Conservation (phyloP, 1,140 invertebrate genomes). For the Sarcophaga bullata region DNA sequence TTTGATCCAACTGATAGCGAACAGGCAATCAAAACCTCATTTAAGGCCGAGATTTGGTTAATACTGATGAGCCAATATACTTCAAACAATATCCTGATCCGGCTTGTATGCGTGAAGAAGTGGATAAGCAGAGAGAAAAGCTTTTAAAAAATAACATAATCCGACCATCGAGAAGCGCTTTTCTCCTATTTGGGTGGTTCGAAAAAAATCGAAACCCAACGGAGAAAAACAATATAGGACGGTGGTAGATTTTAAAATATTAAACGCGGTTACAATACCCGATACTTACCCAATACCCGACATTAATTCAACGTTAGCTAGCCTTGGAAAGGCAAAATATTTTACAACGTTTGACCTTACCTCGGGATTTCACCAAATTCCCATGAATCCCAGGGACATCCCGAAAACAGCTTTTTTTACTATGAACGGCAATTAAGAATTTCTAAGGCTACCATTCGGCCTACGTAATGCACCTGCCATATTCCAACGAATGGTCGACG, state of each 20-base stretch:
- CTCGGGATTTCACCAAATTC: slow-evolving; percentile 68
- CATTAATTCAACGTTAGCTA: slow-evolving; percentile 57
- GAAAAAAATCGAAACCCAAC: too few species aligned
- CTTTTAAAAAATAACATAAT: slow-evolving; percentile 33
- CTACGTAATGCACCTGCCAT: slow-evolving; percentile 47
- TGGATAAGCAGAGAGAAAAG: slow-evolving; percentile 28
- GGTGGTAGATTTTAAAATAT: neutral
- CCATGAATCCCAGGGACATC: slow-evolving; percentile 54
- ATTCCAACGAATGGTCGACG: too few species aligned
- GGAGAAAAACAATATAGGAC: too few species aligned
- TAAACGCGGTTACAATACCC: neutral
- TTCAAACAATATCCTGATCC: slow-evolving; percentile 36
- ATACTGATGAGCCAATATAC: slow-evolving; percentile 41
- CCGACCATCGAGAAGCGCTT: neutral
- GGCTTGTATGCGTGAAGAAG: neutral
- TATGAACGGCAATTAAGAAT: neutral
- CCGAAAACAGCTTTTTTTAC: neutral
- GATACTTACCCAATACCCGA: neutral
- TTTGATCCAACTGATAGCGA: too few species aligned
- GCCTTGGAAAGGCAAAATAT: slow-evolving; percentile 58
- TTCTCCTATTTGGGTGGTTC: too few species aligned
- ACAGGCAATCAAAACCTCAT: too few species aligned
- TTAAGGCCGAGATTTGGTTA: too few species aligned
- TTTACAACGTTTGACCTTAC: slow-evolving; percentile 65
- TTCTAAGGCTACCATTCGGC: slow-evolving; percentile 63